Base-by-base conservation (phyloP, 2,113 vertebrate genomes). In the Pelobates fuscus region DNA sequence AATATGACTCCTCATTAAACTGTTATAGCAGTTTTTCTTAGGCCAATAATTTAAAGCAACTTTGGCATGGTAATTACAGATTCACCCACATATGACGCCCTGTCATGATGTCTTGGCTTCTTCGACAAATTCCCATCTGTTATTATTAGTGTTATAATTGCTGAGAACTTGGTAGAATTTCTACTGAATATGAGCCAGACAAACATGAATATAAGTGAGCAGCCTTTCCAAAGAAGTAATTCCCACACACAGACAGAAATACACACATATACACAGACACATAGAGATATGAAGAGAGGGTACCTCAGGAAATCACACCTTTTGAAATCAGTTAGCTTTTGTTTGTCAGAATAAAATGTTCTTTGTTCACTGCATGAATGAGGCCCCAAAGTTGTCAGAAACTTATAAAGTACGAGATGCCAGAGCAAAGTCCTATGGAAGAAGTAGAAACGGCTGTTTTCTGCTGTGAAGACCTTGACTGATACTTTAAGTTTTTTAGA, bases 131-230 rank as follows among this genome's bases (percentile, higher is more conserved):
- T 60, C 26, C 57, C 69, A 71, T 71, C 57, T 71, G 57, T 71
- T 71, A 61, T 49, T 25, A 25, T 61, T 71, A 71, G 24, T 44
- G 37, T 71, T 71, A 14, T 71, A 57, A 71, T 61, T 62, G 24
- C 58, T 46, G 17, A 49, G 37, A 61, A 29, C 32, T 71, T 71
- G 58, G 57, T 71, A 60, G n/a, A 18, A 25, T 21, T 71, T 37
- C 58, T 49, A 21, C 4, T 29, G 17, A 3, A 52, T 58, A 30
- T 12, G 23, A 2, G 3, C 32, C 57, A 61, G 44, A n/a, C 37
- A 30, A 60, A 18, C 57, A 18, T 21, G 17, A 23, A 49, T 46
- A 44, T 18, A 71, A 61, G 44, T 49, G 24, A 71, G 26, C 69
- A 71, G 23, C 25, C 41, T 71, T 26, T 61, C 25, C n/a, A 59